Percentiles rank a stretch among this genome's conserved stretches.
These are phyloP conservation scores for Caenorhabditis afra DNA, from an alignment of 2,888 invertebrate species.

Conservation along the genomic window DNA sequence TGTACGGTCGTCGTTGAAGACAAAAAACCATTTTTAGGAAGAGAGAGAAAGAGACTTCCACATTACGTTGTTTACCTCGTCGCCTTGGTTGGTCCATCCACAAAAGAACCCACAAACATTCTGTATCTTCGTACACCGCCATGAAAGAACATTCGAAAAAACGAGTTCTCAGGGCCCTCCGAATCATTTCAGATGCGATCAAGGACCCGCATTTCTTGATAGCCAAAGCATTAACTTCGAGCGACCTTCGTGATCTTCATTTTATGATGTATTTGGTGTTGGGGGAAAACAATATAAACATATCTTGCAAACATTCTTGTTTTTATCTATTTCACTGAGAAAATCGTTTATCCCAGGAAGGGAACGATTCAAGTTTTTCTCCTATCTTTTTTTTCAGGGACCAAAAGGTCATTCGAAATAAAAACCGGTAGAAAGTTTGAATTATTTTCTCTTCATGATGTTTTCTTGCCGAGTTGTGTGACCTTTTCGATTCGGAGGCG, in stretches of 20 bases:
- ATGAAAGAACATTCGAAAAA: conserved; percentile 39
- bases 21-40: conserved; percentile 33
- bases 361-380: no score
- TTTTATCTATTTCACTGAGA: no score
- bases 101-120: conserved; percentile 37
- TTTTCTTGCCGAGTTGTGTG: not conserved
- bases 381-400: no score
- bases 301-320: no score
- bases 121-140: conserved; percentile 38
- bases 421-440: no score
- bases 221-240: not conserved
- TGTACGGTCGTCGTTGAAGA: conserved; percentile 17
- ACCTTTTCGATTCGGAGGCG: not conserved
- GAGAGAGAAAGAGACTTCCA: conserved; percentile 14
- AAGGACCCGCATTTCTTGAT: conserved; percentile 13
- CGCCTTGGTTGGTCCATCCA: conserved; percentile 34
- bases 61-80: conserved; percentile 43
- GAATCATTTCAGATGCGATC: conserved; percentile 6
- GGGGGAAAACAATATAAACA: no score
- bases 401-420: no score
- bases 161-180: conserved; percentile 12
- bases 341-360: no score
- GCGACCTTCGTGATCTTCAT: not conserved
- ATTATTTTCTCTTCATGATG: no score
- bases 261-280: not conserved